phyloP scores from a whole-genome alignment of 2,113 vertebrate genomes.

The Rhynchomys soricoides region DNA sequence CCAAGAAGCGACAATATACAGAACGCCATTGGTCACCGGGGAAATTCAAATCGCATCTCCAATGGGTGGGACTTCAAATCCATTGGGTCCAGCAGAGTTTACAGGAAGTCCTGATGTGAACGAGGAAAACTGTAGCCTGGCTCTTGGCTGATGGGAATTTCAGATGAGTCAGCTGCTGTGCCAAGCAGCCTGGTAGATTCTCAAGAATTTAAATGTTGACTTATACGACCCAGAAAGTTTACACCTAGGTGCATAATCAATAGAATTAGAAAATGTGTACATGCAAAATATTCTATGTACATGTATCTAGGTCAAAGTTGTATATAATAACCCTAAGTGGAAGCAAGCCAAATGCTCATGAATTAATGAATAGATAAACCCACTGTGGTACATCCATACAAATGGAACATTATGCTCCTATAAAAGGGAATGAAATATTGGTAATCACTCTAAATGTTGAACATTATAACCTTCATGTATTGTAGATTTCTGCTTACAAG shows the following conservation, averaged over 20 bases:
- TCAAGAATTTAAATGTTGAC: neutral
- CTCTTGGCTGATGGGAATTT: neutral
- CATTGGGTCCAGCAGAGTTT: neutral
- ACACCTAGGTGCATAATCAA: neutral
- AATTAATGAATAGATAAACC: neutral
- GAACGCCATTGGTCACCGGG: neutral
- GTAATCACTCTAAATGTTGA: too few relatives aligned
- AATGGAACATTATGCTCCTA: neutral
- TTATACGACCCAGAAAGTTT: neutral
- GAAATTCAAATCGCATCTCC: neutral
- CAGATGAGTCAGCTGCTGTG: neutral
- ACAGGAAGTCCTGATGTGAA: neutral
- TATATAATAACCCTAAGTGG: neutral
- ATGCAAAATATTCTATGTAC: neutral
- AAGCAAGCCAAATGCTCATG: neutral
- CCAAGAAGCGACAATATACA: neutral
- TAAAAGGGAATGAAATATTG: neutral
- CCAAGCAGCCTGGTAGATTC: neutral
- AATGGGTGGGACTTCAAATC: neutral
- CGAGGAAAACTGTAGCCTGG: neutral
- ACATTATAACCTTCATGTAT: neutral
- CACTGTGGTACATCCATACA: neutral
- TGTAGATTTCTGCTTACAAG: neutral
- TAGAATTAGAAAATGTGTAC: neutral
- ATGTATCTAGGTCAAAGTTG: neutral